These are phyloP conservation scores for Platysteira castanea DNA, from an alignment of 2,113 vertebrate species.

Conservation along the genomic window DNA sequence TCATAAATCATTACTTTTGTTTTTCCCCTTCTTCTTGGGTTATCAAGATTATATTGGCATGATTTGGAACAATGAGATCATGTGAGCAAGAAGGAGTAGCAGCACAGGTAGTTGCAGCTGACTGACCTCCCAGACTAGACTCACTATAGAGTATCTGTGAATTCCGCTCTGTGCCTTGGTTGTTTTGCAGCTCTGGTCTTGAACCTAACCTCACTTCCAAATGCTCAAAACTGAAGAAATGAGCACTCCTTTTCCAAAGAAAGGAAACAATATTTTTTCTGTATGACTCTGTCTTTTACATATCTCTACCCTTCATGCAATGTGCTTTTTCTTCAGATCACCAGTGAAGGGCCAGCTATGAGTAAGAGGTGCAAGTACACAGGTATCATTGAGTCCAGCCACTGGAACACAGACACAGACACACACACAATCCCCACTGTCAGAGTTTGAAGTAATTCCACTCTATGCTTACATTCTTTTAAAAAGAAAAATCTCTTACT, in stretches of 20 bases:
- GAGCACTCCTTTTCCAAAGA: conserved; percentile 10
- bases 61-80: background rate
- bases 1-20: background rate
- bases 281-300: background rate
- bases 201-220: background rate
- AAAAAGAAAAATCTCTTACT: background rate
- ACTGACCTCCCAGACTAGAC: background rate
- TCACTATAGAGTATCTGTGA: accelerated
- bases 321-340: background rate
- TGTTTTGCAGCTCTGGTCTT: background rate
- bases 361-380: background rate
- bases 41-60: background rate
- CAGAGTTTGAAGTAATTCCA: background rate
- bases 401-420: background rate
- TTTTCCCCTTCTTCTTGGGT: background rate
- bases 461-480: background rate
- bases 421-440: background rate
- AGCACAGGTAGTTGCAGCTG: background rate
- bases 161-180: background rate
- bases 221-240: background rate
- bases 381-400: background rate
- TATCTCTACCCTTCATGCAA: background rate
- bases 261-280: background rate
- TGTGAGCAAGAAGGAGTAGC: background rate
- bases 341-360: background rate